Evolutionary conservation across 1,140 invertebrate genomes (phyloP), one percentile per base, ranked within the genome.

Genomic region (Sycophila sp.): DNA sequence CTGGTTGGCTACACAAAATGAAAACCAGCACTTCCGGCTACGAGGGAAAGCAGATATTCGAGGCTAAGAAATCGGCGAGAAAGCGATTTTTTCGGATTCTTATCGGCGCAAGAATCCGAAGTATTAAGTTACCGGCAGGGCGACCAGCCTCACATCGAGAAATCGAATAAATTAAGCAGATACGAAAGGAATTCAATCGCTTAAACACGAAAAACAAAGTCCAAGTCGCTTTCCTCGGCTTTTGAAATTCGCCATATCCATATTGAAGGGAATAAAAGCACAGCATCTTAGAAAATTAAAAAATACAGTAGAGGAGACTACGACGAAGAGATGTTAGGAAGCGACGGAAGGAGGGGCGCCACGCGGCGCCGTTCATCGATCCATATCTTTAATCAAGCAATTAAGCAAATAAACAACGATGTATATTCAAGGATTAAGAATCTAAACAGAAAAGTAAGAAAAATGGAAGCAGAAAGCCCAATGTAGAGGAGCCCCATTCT

Each of bases 311-410:
- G 28, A 40, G 32, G 4, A 38, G 2, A 36, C 8, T 30, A 32
- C 42, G 13, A 40, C 40, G 30, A 58, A 22, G 10, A 34, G 30
- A 5, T 58, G 11, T 28, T 1, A n/a, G 24, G 13, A 1, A 7
- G n/a, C 28, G 28, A 34, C n/a, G 36, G 30, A 38, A 6, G 13
- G 22, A 30, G 71, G 66, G 71, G 69, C 56, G 32, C 55, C 70
- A 69, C 32, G 56, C 65, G 66, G 47, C 66, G 30, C 55, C n/a
- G 76, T 78, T 77, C 64, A 73, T 76, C 73, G 78, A 86, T 85
- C 80, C 85, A 86, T 86, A 86, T 86, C 85, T 81, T 84, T 84
- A 85, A 77, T 80, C 81, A 83, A 86, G 79, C 82, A 86, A 85
- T 85, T 83, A 78, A 77, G 76, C n/a, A n/a, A 77, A 64, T 17